A percentile compares a stretch with the other conserved stretches of the same genome.
phyloP scores from a whole-genome alignment of 2,113 vertebrate species.

The Oryzias celebensis region DNA sequence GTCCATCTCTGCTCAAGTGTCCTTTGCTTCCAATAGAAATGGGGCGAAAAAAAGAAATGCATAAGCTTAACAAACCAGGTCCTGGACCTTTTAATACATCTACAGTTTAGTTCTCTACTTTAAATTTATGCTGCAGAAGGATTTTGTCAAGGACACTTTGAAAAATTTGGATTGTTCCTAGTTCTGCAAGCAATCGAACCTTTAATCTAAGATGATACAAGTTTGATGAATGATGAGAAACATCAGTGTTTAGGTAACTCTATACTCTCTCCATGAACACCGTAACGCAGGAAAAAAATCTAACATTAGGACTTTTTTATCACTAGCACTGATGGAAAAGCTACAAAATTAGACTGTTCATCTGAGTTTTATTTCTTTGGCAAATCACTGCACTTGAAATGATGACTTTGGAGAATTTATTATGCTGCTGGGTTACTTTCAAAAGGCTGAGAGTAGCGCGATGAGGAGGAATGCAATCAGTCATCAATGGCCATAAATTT shows the following conservation, averaged over 20 bases:
- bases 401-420: constrained; percentile 69
- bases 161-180: constrained; percentile 37
- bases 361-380: constrained; percentile 60
- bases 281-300: constrained; percentile 1
- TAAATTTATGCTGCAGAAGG: constrained; percentile 42
- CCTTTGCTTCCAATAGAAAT: constrained; percentile 28
- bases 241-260: too few species aligned
- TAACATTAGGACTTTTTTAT: constrained; percentile 38
- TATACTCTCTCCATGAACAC: not conserved
- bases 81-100: constrained; percentile 62
- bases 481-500: constrained; percentile 74
- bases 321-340: constrained; percentile 37
- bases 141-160: constrained; percentile 29
- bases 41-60: constrained; percentile 27
- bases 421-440: constrained; percentile 67
- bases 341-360: constrained; percentile 53
- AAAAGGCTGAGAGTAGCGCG: constrained; percentile 58
- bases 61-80: constrained; percentile 55
- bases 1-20: constrained; percentile 56
- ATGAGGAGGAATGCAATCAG: constrained; percentile 68
- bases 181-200: constrained; percentile 22
- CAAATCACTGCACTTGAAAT: constrained; percentile 65
- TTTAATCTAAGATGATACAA: constrained; percentile 31
- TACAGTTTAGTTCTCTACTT: constrained; percentile 39
- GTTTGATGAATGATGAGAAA: constrained; percentile 44